These are phyloP conservation scores for Hypotaenidia philippensis DNA, from an alignment of 2,797 vertebrate genomes.

Conservation along the genomic window DNA sequence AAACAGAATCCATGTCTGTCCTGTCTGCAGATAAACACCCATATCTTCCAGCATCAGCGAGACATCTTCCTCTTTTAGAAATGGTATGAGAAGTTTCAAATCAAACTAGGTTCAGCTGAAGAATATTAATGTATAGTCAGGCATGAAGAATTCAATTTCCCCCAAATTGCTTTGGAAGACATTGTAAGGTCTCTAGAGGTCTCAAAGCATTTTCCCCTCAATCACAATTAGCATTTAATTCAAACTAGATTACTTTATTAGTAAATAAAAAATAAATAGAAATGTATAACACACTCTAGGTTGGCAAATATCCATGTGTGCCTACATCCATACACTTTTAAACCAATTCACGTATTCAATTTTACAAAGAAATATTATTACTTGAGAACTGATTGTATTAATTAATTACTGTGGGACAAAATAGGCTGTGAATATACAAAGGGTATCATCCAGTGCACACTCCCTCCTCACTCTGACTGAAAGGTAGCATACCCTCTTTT, in stretches of 20 bases:
- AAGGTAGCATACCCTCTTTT: background rate
- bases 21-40: conserved; percentile 47
- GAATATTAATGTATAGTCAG: conserved; percentile 46
- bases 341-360: background rate
- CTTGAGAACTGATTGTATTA: background rate
- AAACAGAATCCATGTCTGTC: conserved; percentile 32
- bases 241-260: conserved; percentile 35
- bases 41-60: conserved; percentile 1
- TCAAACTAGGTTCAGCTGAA: conserved; percentile 1
- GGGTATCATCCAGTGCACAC: background rate
- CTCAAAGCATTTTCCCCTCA: conserved; percentile 31
- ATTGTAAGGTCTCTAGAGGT: conserved; percentile 19
- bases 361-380: background rate
- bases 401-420: background rate
- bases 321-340: background rate
- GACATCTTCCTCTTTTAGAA: conserved; percentile 15
- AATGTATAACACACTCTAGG: background rate
- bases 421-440: background rate
- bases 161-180: conserved; percentile 2
- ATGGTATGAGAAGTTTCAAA: conserved; percentile 18
- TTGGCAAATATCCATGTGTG: background rate
- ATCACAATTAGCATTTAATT: conserved; percentile 53
- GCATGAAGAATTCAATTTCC: conserved; percentile 46
- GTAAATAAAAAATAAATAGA: conserved; percentile 48
- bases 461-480: background rate